Evolutionary conservation across 2,888 invertebrate species (phyloP).

Genomic region (Suillia variegata): DNA sequence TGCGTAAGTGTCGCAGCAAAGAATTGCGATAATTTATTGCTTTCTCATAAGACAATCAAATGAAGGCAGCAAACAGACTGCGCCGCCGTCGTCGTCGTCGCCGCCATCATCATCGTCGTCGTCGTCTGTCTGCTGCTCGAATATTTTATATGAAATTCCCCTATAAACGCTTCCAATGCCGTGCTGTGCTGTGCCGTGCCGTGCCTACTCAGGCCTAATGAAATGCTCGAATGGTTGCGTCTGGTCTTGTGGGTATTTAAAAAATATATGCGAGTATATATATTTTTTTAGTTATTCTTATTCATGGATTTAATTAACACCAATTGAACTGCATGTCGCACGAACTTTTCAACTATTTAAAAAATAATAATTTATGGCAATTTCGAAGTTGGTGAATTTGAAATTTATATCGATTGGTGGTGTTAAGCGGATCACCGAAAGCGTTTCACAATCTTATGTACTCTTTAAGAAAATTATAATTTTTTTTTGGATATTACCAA

Average conservation of each 20-base stretch:
- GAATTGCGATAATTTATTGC: slow-evolving; percentile 55
- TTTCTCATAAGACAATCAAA: slow-evolving; percentile 48
- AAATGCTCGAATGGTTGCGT: slow-evolving; percentile 23
- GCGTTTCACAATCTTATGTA: too few relatives aligned
- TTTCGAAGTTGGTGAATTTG: slow-evolving; percentile 34
- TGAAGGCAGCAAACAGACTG: slow-evolving; percentile 22
- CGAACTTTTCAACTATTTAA: slow-evolving; percentile 38
- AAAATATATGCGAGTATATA: slow-evolving; percentile 25
- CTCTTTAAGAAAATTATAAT: too few relatives aligned
- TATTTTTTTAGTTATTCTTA: slow-evolving; percentile 38
- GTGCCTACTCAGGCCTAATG: slow-evolving; percentile 14
- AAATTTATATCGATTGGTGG: slow-evolving; percentile 27
- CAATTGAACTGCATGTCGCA: slow-evolving; percentile 62
- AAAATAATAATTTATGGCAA: slow-evolving; percentile 44
- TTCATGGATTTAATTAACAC: slow-evolving; percentile 62
- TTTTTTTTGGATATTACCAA: too few relatives aligned
- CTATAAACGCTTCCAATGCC: neutral
- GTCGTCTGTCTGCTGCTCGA: neutral
- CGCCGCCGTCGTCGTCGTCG: slow-evolving; percentile 2
- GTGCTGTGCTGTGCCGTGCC: too few relatives aligned
- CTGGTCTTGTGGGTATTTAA: slow-evolving; percentile 19
- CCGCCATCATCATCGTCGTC: neutral
- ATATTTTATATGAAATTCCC: too few relatives aligned
- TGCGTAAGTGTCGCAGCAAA: slow-evolving; percentile 45
- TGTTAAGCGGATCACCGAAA: neutral